These are phyloP conservation scores for Diaperis boleti DNA, from an alignment of 2,888 invertebrate genomes.

Conservation along the genomic window DNA sequence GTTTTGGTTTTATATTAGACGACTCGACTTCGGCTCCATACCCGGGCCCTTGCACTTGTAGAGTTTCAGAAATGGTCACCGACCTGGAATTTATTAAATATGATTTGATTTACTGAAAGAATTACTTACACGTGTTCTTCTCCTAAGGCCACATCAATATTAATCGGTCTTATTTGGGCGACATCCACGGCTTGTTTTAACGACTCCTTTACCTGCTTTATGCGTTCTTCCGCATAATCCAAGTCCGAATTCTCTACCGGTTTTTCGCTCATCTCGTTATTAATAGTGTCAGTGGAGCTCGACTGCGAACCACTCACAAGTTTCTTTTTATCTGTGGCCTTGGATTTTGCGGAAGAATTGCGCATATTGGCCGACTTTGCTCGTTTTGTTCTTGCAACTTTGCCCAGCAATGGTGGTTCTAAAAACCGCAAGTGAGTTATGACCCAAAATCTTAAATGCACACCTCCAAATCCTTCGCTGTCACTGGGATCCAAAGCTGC, in stretches of 20 bases:
- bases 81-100: background rate
- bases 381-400: slow-evolving; percentile 75
- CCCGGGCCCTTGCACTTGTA: slow-evolving; percentile 58
- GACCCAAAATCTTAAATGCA: background rate
- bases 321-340: slow-evolving; percentile 58
- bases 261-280: slow-evolving; percentile 36
- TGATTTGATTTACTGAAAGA: slow-evolving; percentile 41
- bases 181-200: slow-evolving; percentile 50
- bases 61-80: slow-evolving; percentile 44
- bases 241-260: slow-evolving; percentile 47
- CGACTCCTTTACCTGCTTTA: slow-evolving; percentile 58
- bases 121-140: slow-evolving; percentile 57
- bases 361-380: slow-evolving; percentile 73
- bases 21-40: slow-evolving; percentile 57
- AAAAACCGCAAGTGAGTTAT: slow-evolving; percentile 33
- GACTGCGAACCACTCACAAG: slow-evolving; percentile 61
- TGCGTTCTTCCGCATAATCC: slow-evolving; percentile 60
- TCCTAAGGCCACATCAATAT: slow-evolving; percentile 59
- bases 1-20: slow-evolving; percentile 54
- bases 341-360: slow-evolving; percentile 59
- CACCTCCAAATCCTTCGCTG: slow-evolving; percentile 74
- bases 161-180: slow-evolving; percentile 57
- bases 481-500: slow-evolving; percentile 72
- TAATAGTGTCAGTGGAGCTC: slow-evolving; percentile 60
- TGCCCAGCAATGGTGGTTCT: slow-evolving; percentile 76